Evolutionary conservation across 2,888 invertebrate species (phyloP), one percentile per base, ranked within the genome.

Genomic region (Megaustenia siamemsis): DNA sequence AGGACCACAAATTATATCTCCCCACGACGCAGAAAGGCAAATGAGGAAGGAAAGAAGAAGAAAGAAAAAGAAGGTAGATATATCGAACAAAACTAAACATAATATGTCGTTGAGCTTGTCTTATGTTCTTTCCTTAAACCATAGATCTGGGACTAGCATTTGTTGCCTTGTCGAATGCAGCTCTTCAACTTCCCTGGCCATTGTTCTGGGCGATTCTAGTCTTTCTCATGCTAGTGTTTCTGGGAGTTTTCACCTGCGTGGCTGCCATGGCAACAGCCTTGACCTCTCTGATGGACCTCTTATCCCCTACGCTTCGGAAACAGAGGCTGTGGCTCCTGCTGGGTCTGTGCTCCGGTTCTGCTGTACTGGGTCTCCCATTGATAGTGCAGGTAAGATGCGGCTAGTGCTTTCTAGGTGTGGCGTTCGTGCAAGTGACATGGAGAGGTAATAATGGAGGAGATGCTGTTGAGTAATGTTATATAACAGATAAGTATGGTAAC

Each of bases 281-380:
- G 18, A 66, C 66, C 38, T 66, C 84, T 15, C 18, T 84, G n/a
- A 75, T 80, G 80, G 84, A 84, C 24, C 40, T 80, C 1, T 49
- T 73, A 21, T 38, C 45, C 10, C 40, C 68, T 0, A 2, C 40
- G 0, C 66, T 84, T 24, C 63, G 49, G 68, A 84, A 84, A 32
- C 84, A 84, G 45, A 40, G 80, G 32, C 71, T 60, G 75, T 84
- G 84, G 84, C 38, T 84, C 0, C 32, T 80, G n/a, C 12, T 84
- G 5, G 38, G 96, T 96, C n/a, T 97, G 97, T 93, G 90, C 95
- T 68, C 89, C 94, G 0, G 96, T 96, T 90, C 97, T 96, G 93
- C 88, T n/a, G 32, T 96, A 21, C 94, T 96, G 69, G 97, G 96
- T 0, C 91, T 97, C 60, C 96, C 97, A 45, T 96, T 97, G 96